Percentiles rank a stretch among this genome's conserved stretches.
These are phyloP conservation scores for Nomada ruficornis DNA, from an alignment of 2,888 invertebrate species.

Conservation along the genomic window DNA sequence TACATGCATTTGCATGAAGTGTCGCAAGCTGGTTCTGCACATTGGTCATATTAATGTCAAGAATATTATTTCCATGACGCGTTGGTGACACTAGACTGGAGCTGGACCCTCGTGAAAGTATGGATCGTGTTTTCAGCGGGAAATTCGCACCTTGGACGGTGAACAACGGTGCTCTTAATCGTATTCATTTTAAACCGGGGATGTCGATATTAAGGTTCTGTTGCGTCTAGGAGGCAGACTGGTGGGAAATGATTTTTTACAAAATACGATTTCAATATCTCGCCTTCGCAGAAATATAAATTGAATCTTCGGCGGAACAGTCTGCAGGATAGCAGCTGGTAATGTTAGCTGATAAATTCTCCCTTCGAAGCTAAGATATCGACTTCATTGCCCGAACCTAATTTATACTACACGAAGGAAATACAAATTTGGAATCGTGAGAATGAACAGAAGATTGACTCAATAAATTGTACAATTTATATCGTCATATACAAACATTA, in stretches of 20 bases:
- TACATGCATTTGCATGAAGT: conserved; percentile 51
- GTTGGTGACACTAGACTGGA: conserved; percentile 9
- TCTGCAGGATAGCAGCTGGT: too few relatives aligned
- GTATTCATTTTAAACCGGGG: too few relatives aligned
- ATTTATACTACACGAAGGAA: too few relatives aligned
- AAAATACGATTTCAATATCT: background rate
- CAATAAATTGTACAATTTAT: background rate
- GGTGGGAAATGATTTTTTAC: background rate
- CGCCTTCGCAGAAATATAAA: too few relatives aligned
- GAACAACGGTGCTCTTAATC: conserved; percentile 1
- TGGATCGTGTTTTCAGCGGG: conserved; percentile 12
- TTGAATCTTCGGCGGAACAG: too few relatives aligned
- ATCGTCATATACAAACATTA: conserved; percentile 24
- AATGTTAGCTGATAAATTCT: too few relatives aligned
- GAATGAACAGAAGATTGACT: too few relatives aligned
- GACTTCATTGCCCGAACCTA: too few relatives aligned
- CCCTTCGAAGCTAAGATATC: too few relatives aligned
- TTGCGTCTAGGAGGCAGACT: background rate
- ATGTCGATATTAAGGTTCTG: conserved; percentile 7
- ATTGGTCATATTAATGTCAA: conserved; percentile 35
- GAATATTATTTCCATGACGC: conserved; percentile 30
- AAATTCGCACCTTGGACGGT: conserved; percentile 1
- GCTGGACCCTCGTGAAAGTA: conserved; percentile 9
- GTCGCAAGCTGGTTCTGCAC: conserved; percentile 44
- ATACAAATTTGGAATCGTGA: too few relatives aligned